Base-by-base conservation (phyloP, 1,140 invertebrate species). In the Bombus haemorrhoidalis region DNA sequence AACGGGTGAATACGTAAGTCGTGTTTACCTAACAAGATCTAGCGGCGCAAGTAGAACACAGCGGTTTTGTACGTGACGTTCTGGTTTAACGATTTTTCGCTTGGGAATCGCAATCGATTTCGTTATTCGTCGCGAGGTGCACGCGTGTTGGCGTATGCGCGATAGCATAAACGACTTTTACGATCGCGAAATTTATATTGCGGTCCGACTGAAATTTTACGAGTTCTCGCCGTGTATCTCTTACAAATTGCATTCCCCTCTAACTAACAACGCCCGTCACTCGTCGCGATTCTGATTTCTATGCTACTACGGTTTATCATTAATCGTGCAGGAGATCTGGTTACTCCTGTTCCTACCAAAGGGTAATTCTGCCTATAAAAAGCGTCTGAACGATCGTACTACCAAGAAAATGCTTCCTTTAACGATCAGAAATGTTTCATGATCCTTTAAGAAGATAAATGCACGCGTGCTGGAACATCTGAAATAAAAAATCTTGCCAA, bases 141-240 rank as follows among this genome's bases (percentile, higher is more conserved):
- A 71, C 66, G 77, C 53, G 41, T 80, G 53, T 83, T 75, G 76
- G 76, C 69, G 32, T 80, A 57, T 34, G 62, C 75, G 66, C 77
- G 64, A 85, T 73, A 57, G 41, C 77, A 73, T 85, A 73, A 80
- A 80, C 83, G 77, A 85, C 76, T 85, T 83, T 85, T 85, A 85
- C 83, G 83, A 85, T 85, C 83, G 75, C 32, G 77, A 85, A 73
- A 84, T 84, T 84, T 80, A 80, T 80, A 85, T 73, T 72, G 77
- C 83, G 71, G 43, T 41, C 68, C 71, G 83, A 43, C 59, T 71
- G 75, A 62, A 79, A 85, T 80, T 85, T 85, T 80, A 85, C 83
- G 77, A 85, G 83, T 85, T 64, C 83, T 72, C 76, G 68, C 41
- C 47, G 76, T 39, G 83, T 62, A 68, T 62, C 53, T 85, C 83